Evolutionary conservation across 2,888 invertebrate genomes (phyloP), one percentile per base, ranked within the genome.

Genomic region (Sphaeridia pumilis): DNA sequence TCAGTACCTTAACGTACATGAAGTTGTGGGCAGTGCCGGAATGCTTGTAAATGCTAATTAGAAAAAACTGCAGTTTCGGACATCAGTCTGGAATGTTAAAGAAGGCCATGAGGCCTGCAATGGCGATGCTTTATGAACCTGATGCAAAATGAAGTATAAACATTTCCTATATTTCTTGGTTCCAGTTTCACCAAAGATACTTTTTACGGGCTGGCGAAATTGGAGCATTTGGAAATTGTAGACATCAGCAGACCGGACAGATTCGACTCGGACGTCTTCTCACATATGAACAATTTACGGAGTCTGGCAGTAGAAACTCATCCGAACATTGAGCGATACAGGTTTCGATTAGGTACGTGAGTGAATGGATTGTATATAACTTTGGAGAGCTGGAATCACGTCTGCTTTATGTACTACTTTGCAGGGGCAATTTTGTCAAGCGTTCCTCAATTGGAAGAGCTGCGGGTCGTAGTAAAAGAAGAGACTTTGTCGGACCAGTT

Each of bases 391-490:
- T n/a, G n/a, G n/a, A n/a, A n/a, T n/a, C n/a, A n/a, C n/a, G n/a
- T n/a, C n/a, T n/a, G n/a, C n/a, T 17, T 12, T 41, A n/a, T 45
- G n/a, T 3, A 45, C 27, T 24, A 28, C 10, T 25, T 38, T 38
- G 20, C 36, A 64, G 64, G 64, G 31, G 81, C 63, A 72, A 63
- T 87, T 50, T 76, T 88, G 10, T 76, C 79, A 10, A 81, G 81
- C 54, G 73, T 88, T 57, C 81, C 82, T 12, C 81, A 83, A 14
- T 71, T 90, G 41, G 79, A 83, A 65, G 82, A 83, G 66, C 73
- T 88, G 56, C 80, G 83, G 60, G 76, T 90, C 59, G 80, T 84
- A 67, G 80, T 88, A 66, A 78, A 81, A 56, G 88, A 88, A 67
- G 74, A 79, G 21, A 73, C 76, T 35, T 76, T 90, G 64, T 81